These are phyloP conservation scores for Morphnarchus princeps DNA, from an alignment of 2,113 vertebrate genomes.

Conservation along the genomic window DNA sequence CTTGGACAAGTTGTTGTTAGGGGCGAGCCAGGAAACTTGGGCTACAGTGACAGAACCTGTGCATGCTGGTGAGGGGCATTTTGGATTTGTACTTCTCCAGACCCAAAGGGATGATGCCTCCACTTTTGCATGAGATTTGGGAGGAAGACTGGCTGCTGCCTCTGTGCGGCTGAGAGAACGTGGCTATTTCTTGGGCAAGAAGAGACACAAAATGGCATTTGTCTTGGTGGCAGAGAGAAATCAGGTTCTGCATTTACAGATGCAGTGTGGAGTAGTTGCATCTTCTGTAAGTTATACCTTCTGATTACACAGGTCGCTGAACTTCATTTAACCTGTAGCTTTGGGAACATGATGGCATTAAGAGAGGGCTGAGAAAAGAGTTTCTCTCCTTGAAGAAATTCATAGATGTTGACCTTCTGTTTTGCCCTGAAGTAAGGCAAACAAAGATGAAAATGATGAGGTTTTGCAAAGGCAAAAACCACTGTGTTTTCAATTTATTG, in stretches of 20 bases:
- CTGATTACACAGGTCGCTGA: neutral
- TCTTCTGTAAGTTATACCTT: neutral
- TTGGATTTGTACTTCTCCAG: neutral
- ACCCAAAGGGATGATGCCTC: neutral
- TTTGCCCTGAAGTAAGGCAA: conserved; percentile 1
- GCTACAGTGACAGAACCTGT: neutral
- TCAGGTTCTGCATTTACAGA: neutral
- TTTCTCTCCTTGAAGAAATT: conserved; percentile 1
- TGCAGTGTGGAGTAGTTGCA: fast-evolving
- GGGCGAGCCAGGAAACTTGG: neutral
- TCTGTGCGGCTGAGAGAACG: fast-evolving
- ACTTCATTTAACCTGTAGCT: conserved; percentile 25
- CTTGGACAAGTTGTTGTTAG: neutral
- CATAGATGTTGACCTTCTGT: neutral
- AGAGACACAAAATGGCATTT: neutral
- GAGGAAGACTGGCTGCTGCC: neutral
- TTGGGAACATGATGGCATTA: neutral
- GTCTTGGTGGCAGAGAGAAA: neutral
- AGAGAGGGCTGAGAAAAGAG: neutral
- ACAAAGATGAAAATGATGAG: neutral
- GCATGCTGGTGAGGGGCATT: fast-evolving
- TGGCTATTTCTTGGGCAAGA: neutral
- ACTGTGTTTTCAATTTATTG: neutral
- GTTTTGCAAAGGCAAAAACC: neutral
- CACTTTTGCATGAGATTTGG: fast-evolving